Evolutionary conservation across 30 jellyfish, hydroid and myxozoan species (phyloP).

Genomic region (Turritopsis dohrnii): DNA sequence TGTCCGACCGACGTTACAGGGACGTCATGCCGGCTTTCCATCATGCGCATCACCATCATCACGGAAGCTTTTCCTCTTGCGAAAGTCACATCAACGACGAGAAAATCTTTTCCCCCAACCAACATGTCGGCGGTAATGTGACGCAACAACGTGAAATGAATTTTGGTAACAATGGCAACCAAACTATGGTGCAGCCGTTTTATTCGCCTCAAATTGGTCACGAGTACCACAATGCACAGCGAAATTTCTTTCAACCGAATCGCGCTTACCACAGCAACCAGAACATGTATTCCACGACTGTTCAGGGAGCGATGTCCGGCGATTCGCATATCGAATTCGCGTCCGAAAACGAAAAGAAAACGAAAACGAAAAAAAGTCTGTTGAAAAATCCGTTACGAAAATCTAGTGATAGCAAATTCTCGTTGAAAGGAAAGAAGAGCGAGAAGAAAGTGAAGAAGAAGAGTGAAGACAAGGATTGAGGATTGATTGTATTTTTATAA

Average conservation of each 20-base stretch:
- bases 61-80: slow-evolving; percentile 28
- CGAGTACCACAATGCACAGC: slow-evolving; percentile 3
- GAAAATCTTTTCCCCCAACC: neutral
- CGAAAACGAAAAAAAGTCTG: slow-evolving; percentile 14
- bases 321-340: slow-evolving; percentile 7
- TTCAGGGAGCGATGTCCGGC: neutral
- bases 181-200: neutral
- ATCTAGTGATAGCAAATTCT: slow-evolving; percentile 1
- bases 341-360: slow-evolving; percentile 14
- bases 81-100: slow-evolving; percentile 14
- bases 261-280: slow-evolving; percentile 12
- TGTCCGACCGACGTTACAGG: slow-evolving; percentile 11
- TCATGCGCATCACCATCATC: neutral
- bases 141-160: neutral
- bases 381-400: slow-evolving; percentile 16
- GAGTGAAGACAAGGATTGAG: neutral
- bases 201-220: slow-evolving; percentile 1
- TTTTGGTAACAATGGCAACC: neutral
- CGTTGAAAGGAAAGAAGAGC: neutral
- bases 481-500: neutral
- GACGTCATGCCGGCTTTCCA: neutral
- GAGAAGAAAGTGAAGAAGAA: slow-evolving; percentile 6
- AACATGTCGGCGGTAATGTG: neutral
- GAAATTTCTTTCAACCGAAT: slow-evolving; percentile 6
- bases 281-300: slow-evolving; percentile 2